phyloP scores from a whole-genome alignment of 2,113 vertebrate genomes.

The Herpailurus yagouaroundi region DNA sequence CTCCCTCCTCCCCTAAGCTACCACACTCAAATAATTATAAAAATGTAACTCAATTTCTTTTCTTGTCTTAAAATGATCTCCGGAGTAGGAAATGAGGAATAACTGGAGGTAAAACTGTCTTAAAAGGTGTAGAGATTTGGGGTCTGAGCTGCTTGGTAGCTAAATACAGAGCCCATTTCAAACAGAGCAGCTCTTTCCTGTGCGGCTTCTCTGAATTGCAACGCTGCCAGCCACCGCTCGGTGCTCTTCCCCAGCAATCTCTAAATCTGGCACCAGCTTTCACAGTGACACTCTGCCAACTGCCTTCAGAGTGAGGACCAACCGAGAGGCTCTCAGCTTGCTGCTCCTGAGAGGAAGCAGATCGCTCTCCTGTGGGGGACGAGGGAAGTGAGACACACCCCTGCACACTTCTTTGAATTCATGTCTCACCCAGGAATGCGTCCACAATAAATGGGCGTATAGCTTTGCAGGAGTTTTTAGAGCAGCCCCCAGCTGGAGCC shows the following conservation, averaged over 20 bases:
- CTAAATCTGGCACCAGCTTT: constrained; percentile 50
- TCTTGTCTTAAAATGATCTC: neutral
- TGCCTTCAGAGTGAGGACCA: constrained; percentile 36
- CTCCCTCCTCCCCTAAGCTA: neutral
- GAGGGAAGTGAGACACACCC: neutral
- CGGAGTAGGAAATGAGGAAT: neutral
- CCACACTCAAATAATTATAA: neutral
- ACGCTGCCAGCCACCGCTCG: neutral
- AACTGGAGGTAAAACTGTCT: neutral
- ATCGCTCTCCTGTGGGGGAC: neutral
- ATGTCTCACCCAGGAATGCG: neutral
- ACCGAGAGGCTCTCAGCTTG: neutral
- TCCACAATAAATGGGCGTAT: too few relatives aligned
- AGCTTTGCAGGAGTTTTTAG: neutral
- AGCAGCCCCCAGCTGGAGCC: neutral
- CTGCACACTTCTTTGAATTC: constrained; percentile 21
- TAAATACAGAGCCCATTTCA: constrained; percentile 12
- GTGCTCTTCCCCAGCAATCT: constrained; percentile 31
- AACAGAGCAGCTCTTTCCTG: neutral
- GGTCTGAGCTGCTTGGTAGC: neutral
- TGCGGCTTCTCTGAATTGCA: neutral
- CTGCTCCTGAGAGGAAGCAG: neutral
- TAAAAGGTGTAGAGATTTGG: neutral
- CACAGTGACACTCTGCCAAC: constrained; percentile 51
- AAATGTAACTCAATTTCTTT: neutral